Percentiles rank a stretch among this genome's conserved stretches.
phyloP scores from a whole-genome alignment of 2,888 invertebrate genomes.

The Drosophila parthenogenetica region DNA sequence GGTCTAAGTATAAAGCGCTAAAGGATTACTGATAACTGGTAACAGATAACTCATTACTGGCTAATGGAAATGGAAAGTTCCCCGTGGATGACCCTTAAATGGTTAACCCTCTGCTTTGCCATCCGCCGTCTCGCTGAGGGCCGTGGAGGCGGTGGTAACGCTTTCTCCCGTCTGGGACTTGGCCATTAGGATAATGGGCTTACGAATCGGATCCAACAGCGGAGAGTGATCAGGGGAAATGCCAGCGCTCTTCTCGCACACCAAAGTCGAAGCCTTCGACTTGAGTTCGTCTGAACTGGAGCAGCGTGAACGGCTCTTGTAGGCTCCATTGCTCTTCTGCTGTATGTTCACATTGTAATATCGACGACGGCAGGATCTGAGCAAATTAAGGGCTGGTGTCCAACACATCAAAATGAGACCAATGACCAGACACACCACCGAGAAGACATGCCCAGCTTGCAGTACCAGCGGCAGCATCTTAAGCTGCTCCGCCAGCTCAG shows the following conservation, averaged over 20 bases:
- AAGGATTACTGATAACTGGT: constrained; percentile 45
- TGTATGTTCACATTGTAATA: constrained; percentile 64
- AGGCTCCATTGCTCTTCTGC: constrained; percentile 65
- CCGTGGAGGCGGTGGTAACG: constrained; percentile 61
- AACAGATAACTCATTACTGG: constrained; percentile 47
- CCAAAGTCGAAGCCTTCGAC: constrained; percentile 56
- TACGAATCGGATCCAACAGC: constrained; percentile 61
- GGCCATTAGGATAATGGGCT: constrained; percentile 33
- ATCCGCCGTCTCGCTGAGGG: constrained; percentile 40
- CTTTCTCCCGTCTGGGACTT: constrained; percentile 73
- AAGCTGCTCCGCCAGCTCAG: constrained; percentile 87
- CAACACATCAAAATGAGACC: constrained; percentile 85
- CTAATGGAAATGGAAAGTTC: constrained; percentile 56
- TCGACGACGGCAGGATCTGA: constrained; percentile 49
- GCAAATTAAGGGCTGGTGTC: constrained; percentile 75
- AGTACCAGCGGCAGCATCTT: constrained; percentile 86
- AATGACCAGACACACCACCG: constrained; percentile 85
- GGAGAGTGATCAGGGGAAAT: constrained; percentile 76
- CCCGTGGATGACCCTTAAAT: constrained; percentile 2
- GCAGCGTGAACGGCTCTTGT: constrained; percentile 59
- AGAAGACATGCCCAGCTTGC: constrained; percentile 86
- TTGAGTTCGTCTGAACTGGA: constrained; percentile 71
- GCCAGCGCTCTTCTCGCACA: constrained; percentile 52
- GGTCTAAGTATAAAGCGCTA: constrained; percentile 68
- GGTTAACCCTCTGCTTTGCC: constrained; percentile 45